Percentiles rank a stretch among this genome's conserved stretches.
Conservation (phyloP, 2,888 invertebrate species). For the Elaeidobius kamerunicus region DNA sequence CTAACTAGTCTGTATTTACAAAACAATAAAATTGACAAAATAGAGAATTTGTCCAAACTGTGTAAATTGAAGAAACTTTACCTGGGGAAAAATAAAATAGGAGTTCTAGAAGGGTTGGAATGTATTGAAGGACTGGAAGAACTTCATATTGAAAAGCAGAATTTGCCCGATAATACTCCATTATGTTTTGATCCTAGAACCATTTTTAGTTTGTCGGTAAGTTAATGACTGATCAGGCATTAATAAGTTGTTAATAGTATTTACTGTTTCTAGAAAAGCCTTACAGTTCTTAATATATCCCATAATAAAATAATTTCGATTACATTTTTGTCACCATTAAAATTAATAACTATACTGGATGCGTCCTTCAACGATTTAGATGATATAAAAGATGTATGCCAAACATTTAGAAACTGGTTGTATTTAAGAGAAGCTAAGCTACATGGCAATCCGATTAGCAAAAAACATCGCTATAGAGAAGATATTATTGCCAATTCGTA, state of each 20-base stretch:
- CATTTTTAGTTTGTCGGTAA: conserved; percentile 57
- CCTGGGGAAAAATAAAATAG: conserved; percentile 65
- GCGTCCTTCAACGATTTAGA: conserved; percentile 59
- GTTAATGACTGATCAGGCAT: conserved; percentile 14
- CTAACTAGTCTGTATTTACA: conserved; percentile 71
- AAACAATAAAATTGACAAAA: conserved; percentile 72
- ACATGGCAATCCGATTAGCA: conserved; percentile 62
- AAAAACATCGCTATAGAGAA: conserved; percentile 63
- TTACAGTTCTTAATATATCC: conserved; percentile 61
- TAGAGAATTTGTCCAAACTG: conserved; percentile 67
- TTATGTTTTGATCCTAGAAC: conserved; percentile 68
- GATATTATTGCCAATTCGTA: conserved; percentile 62
- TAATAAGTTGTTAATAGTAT: background rate
- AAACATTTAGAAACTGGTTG: conserved; percentile 55
- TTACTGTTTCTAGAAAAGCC: conserved; percentile 51
- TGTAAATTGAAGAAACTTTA: conserved; percentile 74
- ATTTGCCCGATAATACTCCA: conserved; percentile 54
- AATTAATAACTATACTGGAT: conserved; percentile 54
- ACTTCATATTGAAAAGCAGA: conserved; percentile 67
- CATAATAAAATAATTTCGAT: conserved; percentile 60
- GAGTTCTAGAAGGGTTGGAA: conserved; percentile 67
- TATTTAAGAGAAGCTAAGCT: conserved; percentile 58
- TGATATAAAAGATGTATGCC: conserved; percentile 55
- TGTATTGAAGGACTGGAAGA: conserved; percentile 59
- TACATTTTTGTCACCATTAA: conserved; percentile 53